Evolutionary conservation across 2,888 invertebrate species (phyloP), one percentile per base, ranked within the genome.

Genomic region (Tenthredo livida): DNA sequence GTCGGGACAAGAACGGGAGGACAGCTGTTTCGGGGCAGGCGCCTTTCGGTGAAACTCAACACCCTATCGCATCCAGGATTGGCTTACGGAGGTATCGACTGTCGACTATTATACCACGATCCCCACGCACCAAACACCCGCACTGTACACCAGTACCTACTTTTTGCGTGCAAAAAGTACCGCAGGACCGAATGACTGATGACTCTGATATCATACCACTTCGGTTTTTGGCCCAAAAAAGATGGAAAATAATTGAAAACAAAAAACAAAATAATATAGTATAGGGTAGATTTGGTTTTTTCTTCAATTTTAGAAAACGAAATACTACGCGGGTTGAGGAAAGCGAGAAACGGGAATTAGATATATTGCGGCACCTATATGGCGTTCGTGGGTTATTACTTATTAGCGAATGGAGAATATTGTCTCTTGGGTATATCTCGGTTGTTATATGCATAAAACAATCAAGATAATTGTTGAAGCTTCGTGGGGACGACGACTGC

Each of bases 401-500:
- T 67, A 84, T 84, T 78, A 78, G 50, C 67, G 33, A 84, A 84
- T 75, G 84, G 84, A 78, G 84, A 84, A 84, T 84, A 84, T 65
- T 61, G 84, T 85, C 85, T 82, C 85, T 25, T 82, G 82, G 85
- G 70, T 70, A 80, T 77, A n/a, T 61, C 33, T 70, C 86, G 86
- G 87, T 88, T 89, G 90, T 89, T 91, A 89, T 92, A 92, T 93
- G 92, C 93, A 93, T 92, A 93, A 93, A 93, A 93, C 93, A 93
- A 93, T 93, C 93, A 92, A 93, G 93, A 93, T 93, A 93, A 93
- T 93, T 93, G 93, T 93, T 90, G 92, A 92, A 92, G 92, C 91
- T 91, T 89, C 90, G 87, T 87, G 88, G 89, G 86, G 86, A 86
- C 89, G 86, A 88, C 88, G 86, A 85, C 88, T 88, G 89, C 70